Conservation (phyloP, 2,888 invertebrate species). For the Elgonia sp. region DNA sequence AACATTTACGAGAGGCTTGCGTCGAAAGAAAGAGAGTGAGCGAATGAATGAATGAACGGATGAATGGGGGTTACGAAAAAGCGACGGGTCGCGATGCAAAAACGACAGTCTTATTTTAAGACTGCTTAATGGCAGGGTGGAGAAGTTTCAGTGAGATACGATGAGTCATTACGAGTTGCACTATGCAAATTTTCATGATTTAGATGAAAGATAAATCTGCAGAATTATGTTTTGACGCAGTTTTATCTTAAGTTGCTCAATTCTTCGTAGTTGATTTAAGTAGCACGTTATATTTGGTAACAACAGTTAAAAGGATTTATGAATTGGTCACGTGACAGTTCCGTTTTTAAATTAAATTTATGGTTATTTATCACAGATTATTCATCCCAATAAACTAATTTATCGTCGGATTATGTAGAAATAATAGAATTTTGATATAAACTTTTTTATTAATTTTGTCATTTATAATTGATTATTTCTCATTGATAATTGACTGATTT, state of each 20-base stretch:
- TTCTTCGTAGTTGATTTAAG: not conserved
- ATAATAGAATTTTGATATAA: too few relatives aligned
- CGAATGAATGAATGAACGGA: slow-evolving; percentile 67
- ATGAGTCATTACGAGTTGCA: slow-evolving; percentile 55
- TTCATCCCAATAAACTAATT: too few relatives aligned
- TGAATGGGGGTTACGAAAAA: slow-evolving; percentile 69
- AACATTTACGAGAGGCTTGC: slow-evolving; percentile 69
- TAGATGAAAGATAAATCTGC: slow-evolving; percentile 20
- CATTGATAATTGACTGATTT: too few relatives aligned
- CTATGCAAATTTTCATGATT: slow-evolving; percentile 43
- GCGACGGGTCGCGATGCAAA: slow-evolving; percentile 64
- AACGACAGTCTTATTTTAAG: slow-evolving; percentile 69
- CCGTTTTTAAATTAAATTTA: too few relatives aligned
- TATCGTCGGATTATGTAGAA: too few relatives aligned
- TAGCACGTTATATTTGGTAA: not conserved
- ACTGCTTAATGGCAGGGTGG: slow-evolving; percentile 36
- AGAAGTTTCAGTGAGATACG: slow-evolving; percentile 25
- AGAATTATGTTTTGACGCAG: not conserved
- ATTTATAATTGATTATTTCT: too few relatives aligned
- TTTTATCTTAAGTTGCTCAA: not conserved
- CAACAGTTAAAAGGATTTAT: not conserved
- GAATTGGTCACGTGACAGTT: not conserved
- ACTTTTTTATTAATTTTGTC: too few relatives aligned
- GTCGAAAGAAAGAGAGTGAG: slow-evolving; percentile 37
- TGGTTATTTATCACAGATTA: too few relatives aligned